Percentiles rank a stretch among this genome's conserved stretches.
Conservation (phyloP, 1,140 invertebrate genomes). For the Rhagoletis zephyria region DNA sequence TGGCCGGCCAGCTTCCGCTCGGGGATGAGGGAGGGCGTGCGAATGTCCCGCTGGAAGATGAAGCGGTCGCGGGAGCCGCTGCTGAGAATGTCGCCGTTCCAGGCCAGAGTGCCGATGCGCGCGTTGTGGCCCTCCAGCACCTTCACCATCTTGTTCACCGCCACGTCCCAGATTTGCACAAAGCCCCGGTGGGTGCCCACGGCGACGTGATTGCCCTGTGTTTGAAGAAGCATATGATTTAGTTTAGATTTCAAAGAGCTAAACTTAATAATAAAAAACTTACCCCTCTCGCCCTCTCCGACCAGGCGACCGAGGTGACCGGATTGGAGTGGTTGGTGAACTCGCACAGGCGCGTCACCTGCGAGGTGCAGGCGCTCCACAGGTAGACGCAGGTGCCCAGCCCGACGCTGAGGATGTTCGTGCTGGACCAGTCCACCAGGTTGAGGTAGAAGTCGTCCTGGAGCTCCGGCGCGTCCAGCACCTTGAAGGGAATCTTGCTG, state of each 20-base stretch:
- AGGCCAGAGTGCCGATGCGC: constrained; percentile 93
- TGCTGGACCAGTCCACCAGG: constrained; percentile 98
- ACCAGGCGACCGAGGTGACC: constrained; percentile 99
- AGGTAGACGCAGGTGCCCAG: constrained; percentile 98
- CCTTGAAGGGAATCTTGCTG: constrained; percentile 96
- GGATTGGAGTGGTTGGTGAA: constrained; percentile 92
- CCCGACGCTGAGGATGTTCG: constrained; percentile 98
- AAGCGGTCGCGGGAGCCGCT: constrained; percentile 95
- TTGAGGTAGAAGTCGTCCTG: constrained; percentile 99
- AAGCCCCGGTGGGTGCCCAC: constrained; percentile 97
- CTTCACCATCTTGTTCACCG: constrained; percentile 92
- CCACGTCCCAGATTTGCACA: constrained; percentile 97
- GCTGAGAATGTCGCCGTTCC: constrained; percentile 97
- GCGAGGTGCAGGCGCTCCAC: constrained; percentile 95
- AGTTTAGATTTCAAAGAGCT: no score
- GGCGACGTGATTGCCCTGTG: constrained; percentile 94
- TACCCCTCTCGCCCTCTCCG: no score
- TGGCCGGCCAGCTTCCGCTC: constrained; percentile 90
- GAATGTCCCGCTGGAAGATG: constrained; percentile 95
- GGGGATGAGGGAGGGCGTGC: constrained; percentile 85
- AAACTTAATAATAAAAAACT: no score
- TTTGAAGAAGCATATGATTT: no score
- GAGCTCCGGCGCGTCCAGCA: constrained; percentile 95
- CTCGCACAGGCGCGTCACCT: constrained; percentile 96
- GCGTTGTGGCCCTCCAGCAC: constrained; percentile 86